Conservation (phyloP, 2,797 vertebrate genomes). For the Morus bassanus region DNA sequence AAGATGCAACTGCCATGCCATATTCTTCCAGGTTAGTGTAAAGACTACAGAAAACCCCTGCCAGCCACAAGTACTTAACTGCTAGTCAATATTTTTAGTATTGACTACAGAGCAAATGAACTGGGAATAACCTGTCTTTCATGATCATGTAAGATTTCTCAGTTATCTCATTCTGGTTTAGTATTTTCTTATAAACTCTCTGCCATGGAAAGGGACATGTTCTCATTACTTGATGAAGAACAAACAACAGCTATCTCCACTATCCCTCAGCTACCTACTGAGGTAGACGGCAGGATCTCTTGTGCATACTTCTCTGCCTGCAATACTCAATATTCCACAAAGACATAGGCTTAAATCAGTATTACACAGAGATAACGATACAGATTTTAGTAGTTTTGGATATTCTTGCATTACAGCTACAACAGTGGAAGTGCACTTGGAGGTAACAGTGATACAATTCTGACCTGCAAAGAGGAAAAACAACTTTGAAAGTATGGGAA, state of each 20-base stretch:
- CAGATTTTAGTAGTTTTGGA: background rate
- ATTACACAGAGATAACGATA: background rate
- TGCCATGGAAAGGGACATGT: background rate
- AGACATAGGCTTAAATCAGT: background rate
- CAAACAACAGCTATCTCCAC: background rate
- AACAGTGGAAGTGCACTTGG: background rate
- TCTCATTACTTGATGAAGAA: background rate
- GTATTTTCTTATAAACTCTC: background rate
- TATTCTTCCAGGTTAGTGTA: background rate
- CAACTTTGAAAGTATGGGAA: background rate
- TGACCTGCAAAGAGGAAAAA: background rate
- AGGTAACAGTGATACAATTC: background rate
- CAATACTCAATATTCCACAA: background rate
- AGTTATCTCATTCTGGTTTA: background rate
- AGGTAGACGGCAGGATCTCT: background rate
- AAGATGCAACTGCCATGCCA: background rate
- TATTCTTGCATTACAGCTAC: background rate
- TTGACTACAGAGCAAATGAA: background rate
- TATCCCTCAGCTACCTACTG: background rate
- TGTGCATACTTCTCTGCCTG: background rate
- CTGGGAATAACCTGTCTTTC: background rate
- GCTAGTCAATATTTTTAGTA: background rate
- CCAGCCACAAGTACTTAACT: background rate
- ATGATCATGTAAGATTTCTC: background rate
- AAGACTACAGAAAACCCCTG: background rate